Base-by-base conservation (phyloP, 2,888 invertebrate species). In the Nebria brevicollis region DNA sequence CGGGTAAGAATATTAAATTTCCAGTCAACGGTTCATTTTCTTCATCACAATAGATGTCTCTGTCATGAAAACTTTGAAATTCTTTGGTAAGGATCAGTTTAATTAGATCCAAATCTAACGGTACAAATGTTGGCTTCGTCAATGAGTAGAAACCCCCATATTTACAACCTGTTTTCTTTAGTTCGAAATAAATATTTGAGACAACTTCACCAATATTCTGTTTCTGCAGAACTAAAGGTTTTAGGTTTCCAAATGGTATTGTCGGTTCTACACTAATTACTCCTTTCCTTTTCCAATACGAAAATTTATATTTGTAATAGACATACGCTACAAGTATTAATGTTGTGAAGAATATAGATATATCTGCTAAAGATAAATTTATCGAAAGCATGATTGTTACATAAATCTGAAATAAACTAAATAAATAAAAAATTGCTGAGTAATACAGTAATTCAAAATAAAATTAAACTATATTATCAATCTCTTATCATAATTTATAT, bases 31-130 rank as follows among this genome's bases (percentile, higher is more conserved):
- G 92, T 86, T 93, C 93, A 1, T 89, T 88, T 10, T 90, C 86
- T 73, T 92, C 92, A 77, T 93, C 91, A 6, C 87, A 88, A 84
- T 91, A 91, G n/a, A 91, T 86, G 0, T 93, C 93, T 75, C 93
- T 92, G 82, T 93, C 92, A 85, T 91, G 90, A 82, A 94, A 94
- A 85, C 91, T 88, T 2, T 88, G 88, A 83, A 93, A 94, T 84
- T 93, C 93, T 83, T 90, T 91, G 42, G 91, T 90, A 84, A 93
- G 85, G 20, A 93, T 88, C 66, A 89, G 88, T 77, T 86, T 86
- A 8, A 85, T 72, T 15, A 84, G 81, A 11, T 86, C 85, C 15
- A 85, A 76, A 83, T 86, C 85, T 4, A 85, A 78, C 6, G 84
- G 83, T 6, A 86, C 72, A 26, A 84, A 83, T 7, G 81, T 41